These are phyloP conservation scores for Machimus atricapillus DNA, from an alignment of 2,888 invertebrate species.

Conservation along the genomic window DNA sequence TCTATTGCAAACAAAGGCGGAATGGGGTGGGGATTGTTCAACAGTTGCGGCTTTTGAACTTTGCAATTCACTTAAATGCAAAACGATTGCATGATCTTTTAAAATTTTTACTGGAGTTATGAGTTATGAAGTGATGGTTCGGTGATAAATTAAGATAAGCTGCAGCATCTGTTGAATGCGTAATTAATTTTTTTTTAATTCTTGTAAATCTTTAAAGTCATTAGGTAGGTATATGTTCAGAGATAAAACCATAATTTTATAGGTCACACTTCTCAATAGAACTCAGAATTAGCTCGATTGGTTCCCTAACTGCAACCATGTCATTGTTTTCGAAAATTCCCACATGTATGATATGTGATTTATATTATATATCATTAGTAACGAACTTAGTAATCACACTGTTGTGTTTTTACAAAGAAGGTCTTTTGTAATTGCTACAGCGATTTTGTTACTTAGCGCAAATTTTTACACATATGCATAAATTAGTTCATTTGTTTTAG, in stretches of 20 bases:
- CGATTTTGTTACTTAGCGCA: no score
- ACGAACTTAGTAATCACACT: no score
- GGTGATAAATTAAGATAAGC: background rate
- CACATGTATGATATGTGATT: no score
- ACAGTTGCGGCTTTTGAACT: background rate
- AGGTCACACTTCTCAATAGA: no score
- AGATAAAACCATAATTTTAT: background rate
- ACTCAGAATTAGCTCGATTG: no score
- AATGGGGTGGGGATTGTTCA: background rate
- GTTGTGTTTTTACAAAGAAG: no score
- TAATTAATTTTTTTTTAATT: background rate
- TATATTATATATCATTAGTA: background rate
- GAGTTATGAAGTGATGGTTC: background rate
- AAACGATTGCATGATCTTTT: background rate
- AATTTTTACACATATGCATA: no score
- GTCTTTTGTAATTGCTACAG: no score
- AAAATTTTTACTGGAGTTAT: background rate
- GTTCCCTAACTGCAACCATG: no score
- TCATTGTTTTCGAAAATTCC: background rate
- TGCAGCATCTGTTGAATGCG: background rate
- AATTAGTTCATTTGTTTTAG: no score
- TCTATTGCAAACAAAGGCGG: background rate
- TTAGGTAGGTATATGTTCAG: no score
- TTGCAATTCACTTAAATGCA: background rate
- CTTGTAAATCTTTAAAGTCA: no score